Evolutionary conservation across 2,113 vertebrate genomes (phyloP).

Genomic region (Pangasianodon gigas): DNA sequence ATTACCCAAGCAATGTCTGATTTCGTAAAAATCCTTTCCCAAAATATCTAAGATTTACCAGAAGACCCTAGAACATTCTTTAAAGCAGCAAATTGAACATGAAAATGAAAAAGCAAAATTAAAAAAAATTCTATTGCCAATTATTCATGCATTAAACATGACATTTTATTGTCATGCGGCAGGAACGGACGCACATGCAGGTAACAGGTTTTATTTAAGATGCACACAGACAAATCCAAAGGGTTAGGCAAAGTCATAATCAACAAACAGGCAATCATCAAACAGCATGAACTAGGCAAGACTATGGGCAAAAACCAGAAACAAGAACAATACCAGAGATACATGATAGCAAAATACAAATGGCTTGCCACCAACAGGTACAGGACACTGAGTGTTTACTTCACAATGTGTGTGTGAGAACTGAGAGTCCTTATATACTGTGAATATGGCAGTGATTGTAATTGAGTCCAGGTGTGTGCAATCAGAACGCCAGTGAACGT

Average conservation of each 20-base stretch:
- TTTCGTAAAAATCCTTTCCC: neutral
- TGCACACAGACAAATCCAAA: neutral
- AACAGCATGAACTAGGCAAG: neutral
- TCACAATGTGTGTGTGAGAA: neutral
- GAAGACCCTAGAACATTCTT: neutral
- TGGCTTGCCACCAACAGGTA: neutral
- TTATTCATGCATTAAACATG: neutral
- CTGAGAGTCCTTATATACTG: neutral
- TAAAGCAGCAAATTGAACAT: neutral
- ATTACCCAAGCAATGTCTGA: neutral
- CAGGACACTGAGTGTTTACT: neutral
- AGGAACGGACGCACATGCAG: neutral
- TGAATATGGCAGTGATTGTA: neutral
- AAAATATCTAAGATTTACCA: neutral
- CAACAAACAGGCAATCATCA: neutral
- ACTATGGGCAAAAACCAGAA: neutral
- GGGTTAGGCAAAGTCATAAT: neutral
- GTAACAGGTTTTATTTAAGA: neutral
- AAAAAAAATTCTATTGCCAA: neutral
- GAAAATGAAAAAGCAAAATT: neutral
- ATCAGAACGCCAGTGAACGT: too few relatives aligned
- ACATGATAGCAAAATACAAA: neutral
- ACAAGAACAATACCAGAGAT: neutral
- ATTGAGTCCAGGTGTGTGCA: too few relatives aligned
- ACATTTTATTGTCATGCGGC: neutral